Evolutionary conservation across 2,888 invertebrate genomes (phyloP), one percentile per base, ranked within the genome.

Genomic region (Mallateleia sp.): DNA sequence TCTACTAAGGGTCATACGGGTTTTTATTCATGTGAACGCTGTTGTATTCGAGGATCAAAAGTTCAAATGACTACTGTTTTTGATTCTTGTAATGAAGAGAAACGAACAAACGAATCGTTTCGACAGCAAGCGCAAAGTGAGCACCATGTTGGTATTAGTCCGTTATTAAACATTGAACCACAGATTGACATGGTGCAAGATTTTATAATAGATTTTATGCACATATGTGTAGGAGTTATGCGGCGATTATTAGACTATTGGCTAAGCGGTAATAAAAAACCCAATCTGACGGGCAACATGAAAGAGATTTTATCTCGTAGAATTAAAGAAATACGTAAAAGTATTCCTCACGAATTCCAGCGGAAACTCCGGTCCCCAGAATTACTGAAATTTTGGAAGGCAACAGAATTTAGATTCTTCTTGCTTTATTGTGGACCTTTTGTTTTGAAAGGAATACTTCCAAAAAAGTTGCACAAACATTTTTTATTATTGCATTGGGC

Each of bases 1-100:
- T 56, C 69, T 42, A 77, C 77, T 3, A 89, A 89, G 69, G 85
- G 89, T 5, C 89, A 91, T 42, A 81, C 56, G 4, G 90, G 89
- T 2, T 88, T 66, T 47, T 69, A 56, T 67, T 79, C 86, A 32
- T 90, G 89, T 56, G 84, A 89, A 64, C 56, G 89, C 5, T 89
- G 88, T 54, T 66, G 34, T 24, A 50, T 88, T 38, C 34, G 74
- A 56, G 89, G 89, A 20, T 32, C 34, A 9, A 58, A 58, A 38
- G 9, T 62, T 22, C 66, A 81, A 15, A 66, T 42, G 0, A 45
- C 52, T 24, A 83, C 67, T 28, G 52, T 80, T 11, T 83, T 80
- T 75, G 45, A 74, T 54, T 52, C 32, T n/a, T 25, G 7, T 71
- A 6, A 24, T n/a, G 18, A 25, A 58, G 58, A 14, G 34, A 11